phyloP scores from a whole-genome alignment of 2,797 vertebrate species.

The Calcarius lapponicus region DNA sequence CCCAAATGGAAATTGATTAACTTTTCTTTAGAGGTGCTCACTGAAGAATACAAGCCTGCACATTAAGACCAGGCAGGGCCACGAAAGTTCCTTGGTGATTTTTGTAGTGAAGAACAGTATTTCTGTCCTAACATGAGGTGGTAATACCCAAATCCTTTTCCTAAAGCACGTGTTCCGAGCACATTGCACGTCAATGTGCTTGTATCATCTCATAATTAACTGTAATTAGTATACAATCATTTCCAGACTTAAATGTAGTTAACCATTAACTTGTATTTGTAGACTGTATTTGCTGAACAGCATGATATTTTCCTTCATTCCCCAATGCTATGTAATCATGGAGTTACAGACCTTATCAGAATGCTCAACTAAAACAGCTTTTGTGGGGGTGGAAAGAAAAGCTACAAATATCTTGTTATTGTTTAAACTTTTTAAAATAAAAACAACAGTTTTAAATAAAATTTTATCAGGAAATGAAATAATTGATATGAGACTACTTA shows the following conservation, averaged over 20 bases:
- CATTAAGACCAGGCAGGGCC: fast-evolving
- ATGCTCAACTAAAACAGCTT: neutral
- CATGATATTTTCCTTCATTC: neutral
- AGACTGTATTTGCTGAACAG: slow-evolving; percentile 31
- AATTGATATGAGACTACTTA: neutral
- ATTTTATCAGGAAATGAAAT: neutral
- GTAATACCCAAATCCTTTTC: neutral
- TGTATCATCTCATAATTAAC: neutral
- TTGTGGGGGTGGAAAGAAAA: neutral
- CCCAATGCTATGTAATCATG: neutral
- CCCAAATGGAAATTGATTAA: neutral
- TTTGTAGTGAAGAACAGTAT: neutral
- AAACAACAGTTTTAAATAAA: fast-evolving
- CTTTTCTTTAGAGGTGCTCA: neutral
- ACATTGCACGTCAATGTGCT: neutral
- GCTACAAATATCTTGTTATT: neutral
- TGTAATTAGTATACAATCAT: slow-evolving; percentile 7
- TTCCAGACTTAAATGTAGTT: slow-evolving; percentile 12
- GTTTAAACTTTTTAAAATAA: neutral
- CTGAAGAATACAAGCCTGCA: neutral
- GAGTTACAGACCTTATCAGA: neutral
- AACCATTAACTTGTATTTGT: slow-evolving; percentile 52
- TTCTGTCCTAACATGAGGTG: neutral
- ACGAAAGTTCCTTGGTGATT: neutral
- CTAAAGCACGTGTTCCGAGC: neutral